Percentiles rank a stretch among this genome's conserved stretches.
phyloP scores from a whole-genome alignment of 2,888 invertebrate genomes.

The Catocala nupta region DNA sequence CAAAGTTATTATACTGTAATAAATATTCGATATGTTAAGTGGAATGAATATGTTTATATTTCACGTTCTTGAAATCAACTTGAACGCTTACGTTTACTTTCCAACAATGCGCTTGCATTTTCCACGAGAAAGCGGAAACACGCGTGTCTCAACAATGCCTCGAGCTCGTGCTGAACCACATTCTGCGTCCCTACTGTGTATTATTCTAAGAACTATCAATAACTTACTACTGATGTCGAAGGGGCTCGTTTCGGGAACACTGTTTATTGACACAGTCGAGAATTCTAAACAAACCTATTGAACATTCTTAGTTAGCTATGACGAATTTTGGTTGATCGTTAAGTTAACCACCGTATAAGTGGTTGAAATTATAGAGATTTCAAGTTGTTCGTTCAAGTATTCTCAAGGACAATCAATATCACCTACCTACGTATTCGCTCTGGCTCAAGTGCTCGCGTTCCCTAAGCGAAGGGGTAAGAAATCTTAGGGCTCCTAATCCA shows the following conservation, averaged over 20 bases:
- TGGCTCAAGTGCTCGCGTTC: conserved; percentile 49
- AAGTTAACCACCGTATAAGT: conserved; percentile 20
- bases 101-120: conserved; percentile 83
- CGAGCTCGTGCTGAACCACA: conserved; percentile 77
- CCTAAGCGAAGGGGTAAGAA: conserved; percentile 52
- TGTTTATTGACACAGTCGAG: conserved; percentile 45
- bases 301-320: conserved; percentile 22
- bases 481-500: conserved; percentile 74
- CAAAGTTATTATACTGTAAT: conserved; percentile 1
- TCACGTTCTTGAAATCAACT: conserved; percentile 61
- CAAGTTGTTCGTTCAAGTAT: conserved; percentile 14
- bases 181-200: conserved; percentile 77
- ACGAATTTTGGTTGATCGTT: conserved; percentile 15
- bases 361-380: conserved; percentile 20
- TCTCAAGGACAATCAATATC: conserved; percentile 35
- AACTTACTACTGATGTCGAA: conserved; percentile 47
- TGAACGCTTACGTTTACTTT: conserved; percentile 74
- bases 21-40: conserved; percentile 16
- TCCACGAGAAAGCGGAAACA: conserved; percentile 87
- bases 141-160: conserved; percentile 82
- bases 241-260: conserved; percentile 34
- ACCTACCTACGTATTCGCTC: conserved; percentile 25
- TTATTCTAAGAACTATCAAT: conserved; percentile 75
- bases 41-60: conserved; percentile 40
- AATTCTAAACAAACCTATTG: conserved; percentile 44